Base-by-base conservation (phyloP, 1,140 invertebrate genomes). In the Lucilia cuprina region DNA sequence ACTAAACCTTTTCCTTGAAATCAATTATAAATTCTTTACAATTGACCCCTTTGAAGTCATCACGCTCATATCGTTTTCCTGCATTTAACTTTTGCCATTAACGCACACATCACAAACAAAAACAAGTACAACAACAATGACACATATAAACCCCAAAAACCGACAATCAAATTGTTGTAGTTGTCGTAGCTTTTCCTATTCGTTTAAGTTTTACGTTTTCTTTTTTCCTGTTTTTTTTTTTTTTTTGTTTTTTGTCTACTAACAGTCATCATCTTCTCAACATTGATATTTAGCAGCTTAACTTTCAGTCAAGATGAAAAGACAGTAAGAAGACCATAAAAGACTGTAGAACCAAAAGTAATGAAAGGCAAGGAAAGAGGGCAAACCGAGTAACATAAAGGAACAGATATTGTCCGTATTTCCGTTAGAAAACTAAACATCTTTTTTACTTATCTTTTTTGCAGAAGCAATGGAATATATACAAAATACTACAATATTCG, bases 21-120 rank as follows among this genome's bases (percentile, higher is more conserved):
- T n/a, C n/a, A n/a, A n/a, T n/a, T n/a, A n/a, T n/a, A n/a, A n/a
- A 55, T 70, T 70, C n/a, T 21, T n/a, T n/a, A n/a, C 65, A 70
- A 70, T 70, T 70, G 19, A 70, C n/a, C 65, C 65, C 8, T 1
- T 10, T n/a, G n/a, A 19, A 21, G 7, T 19, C n/a, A 70, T 19
- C n/a, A 10, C 21, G 25, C 17, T 35, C 75, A 47, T 78, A 78
- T 78, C 75, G 35, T 78, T 78, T 78, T 78, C 75, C 75, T 78
- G 75, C 75, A 78, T 78, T 78, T 78, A 78, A 78, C 75, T 78
- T 78, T 78, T 78, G 75, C 34, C 75, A 78, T 78, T 78, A 78
- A 75, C 74, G 30, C 74, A 75, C 74, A 75, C 17, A 35, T 75
- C 25, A 13, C 74, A 75, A n/a, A 34, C 10, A 13, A 13, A 70